These are phyloP conservation scores for Pachydiplax longipennis DNA, from an alignment of 2,888 invertebrate species.

Conservation along the genomic window DNA sequence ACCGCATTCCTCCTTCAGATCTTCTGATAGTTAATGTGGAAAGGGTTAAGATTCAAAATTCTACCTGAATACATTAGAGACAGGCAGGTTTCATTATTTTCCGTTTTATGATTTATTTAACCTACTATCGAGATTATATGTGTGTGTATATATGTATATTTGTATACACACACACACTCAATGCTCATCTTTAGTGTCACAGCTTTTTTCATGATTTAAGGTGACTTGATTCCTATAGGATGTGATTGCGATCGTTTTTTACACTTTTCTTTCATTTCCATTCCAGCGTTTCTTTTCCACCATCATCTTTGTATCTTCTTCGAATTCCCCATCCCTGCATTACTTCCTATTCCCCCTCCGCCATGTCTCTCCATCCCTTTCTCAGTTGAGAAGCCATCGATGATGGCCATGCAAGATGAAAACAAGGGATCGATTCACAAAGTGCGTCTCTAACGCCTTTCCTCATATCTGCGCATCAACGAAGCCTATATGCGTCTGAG, in stretches of 20 bases:
- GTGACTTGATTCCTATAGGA: no score
- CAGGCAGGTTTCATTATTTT: no score
- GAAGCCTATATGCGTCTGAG: slow-evolving; percentile 14
- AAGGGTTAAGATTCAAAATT: no score
- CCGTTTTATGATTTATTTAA: no score
- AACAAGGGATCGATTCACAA: slow-evolving; percentile 36
- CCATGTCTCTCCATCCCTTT: neutral
- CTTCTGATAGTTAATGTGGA: no score
- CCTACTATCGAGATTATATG: no score
- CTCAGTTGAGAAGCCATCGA: slow-evolving; percentile 21
- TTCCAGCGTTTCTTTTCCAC: neutral
- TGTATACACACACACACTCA: no score
- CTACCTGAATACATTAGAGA: no score
- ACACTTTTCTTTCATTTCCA: neutral
- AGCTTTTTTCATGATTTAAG: no score
- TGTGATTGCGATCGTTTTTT: neutral
- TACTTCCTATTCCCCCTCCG: neutral
- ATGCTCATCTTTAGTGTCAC: no score
- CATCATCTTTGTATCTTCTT: neutral
- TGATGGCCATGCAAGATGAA: slow-evolving; percentile 44
- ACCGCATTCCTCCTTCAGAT: no score
- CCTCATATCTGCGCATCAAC: neutral
- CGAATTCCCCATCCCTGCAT: neutral
- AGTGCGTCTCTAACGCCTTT: slow-evolving; percentile 39
- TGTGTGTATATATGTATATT: no score